Conservation (phyloP, 2,888 invertebrate species). For the Brachypalpus laphriformis region DNA sequence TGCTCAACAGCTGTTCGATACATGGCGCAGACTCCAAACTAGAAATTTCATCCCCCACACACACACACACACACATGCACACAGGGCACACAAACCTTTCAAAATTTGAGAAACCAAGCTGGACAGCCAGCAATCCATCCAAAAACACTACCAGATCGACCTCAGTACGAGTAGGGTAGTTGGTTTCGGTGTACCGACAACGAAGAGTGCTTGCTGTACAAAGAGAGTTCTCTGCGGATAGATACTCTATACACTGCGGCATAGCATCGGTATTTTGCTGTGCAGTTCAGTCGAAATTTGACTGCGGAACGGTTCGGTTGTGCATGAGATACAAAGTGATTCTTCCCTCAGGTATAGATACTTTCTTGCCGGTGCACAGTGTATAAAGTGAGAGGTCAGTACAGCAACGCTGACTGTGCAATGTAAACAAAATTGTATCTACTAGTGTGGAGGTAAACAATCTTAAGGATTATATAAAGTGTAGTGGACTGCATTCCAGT, state of each 20-base stretch:
- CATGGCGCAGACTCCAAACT: constrained; percentile 62
- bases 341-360: not conserved
- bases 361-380: constrained; percentile 11
- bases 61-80: constrained; percentile 1
- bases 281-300: constrained; percentile 64
- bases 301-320: constrained; percentile 60
- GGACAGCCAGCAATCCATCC: not conserved
- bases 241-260: not conserved
- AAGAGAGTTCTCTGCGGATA: constrained; percentile 36
- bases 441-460: constrained; percentile 1
- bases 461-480: constrained; percentile 14
- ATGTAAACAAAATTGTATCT: constrained; percentile 42
- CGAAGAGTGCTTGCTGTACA: constrained; percentile 21
- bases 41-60: constrained; percentile 47
- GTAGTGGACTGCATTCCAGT: constrained; percentile 50
- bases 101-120: constrained; percentile 5
- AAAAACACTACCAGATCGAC: constrained; percentile 55
- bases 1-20: constrained; percentile 68
- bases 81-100: not conserved
- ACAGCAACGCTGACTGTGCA: constrained; percentile 20
- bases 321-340: not conserved
- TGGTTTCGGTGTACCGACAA: constrained; percentile 5
- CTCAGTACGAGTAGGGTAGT: constrained; percentile 43
- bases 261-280: constrained; percentile 44
- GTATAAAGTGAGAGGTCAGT: constrained; percentile 8